phyloP scores from a whole-genome alignment of 1,140 invertebrate species.

The Littorina saxatilis region DNA sequence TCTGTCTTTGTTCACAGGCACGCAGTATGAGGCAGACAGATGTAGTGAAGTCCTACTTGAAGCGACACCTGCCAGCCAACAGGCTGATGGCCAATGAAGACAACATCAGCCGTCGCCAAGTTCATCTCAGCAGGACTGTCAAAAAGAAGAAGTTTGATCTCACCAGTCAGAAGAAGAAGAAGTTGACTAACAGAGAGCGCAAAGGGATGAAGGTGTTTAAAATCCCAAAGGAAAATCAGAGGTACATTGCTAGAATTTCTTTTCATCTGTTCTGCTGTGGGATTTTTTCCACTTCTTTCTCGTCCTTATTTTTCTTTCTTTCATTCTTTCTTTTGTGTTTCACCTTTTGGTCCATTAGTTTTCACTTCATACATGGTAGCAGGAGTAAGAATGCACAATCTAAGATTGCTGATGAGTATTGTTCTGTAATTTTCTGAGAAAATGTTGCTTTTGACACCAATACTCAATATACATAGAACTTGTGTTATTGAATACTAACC shows the following conservation, averaged over 20 bases:
- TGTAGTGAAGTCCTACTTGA: conserved; percentile 51
- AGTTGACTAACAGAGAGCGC: conserved; percentile 39
- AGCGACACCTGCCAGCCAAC: conserved; percentile 46
- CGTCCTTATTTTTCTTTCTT: too few species aligned
- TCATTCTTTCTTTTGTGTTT: too few species aligned
- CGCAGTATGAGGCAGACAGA: conserved; percentile 27
- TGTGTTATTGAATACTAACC: too few species aligned
- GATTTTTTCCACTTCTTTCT: too few species aligned
- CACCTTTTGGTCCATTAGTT: too few species aligned
- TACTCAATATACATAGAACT: too few species aligned
- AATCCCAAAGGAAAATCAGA: conserved; percentile 40
- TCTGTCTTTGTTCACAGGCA: background rate
- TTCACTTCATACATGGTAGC: too few species aligned
- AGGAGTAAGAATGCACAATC: too few species aligned
- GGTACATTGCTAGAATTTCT: conserved; percentile 9
- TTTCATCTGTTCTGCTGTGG: background rate
- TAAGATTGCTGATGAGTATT: too few species aligned
- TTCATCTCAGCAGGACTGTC: background rate
- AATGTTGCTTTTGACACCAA: too few species aligned
- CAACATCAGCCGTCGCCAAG: conserved; percentile 28
- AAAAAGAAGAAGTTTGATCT: conserved; percentile 35
- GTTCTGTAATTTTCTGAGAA: too few species aligned
- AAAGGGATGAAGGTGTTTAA: conserved; percentile 54
- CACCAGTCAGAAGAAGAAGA: conserved; percentile 18
- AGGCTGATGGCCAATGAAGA: conserved; percentile 44